phyloP scores from a whole-genome alignment of 1,140 invertebrate species.

The Euborellia annulipes region DNA sequence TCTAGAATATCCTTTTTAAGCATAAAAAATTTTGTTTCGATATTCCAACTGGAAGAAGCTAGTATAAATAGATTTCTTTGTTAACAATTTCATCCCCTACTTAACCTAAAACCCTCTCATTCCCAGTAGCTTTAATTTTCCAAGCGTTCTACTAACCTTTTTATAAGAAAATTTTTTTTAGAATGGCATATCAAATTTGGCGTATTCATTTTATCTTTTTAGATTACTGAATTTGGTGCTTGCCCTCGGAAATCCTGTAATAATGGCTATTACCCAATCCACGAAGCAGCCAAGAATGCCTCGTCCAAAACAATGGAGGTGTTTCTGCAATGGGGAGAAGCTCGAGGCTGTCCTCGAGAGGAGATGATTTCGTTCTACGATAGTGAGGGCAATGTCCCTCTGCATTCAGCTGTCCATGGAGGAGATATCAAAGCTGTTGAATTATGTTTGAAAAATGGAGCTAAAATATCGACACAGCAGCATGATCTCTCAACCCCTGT shows the following conservation, averaged over 20 bases:
- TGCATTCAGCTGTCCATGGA: conserved; percentile 73
- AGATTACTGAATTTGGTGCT: conserved; percentile 57
- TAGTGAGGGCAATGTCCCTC: conserved; percentile 65
- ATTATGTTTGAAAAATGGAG: conserved; percentile 66
- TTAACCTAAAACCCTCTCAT: too few relatives aligned
- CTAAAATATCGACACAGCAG: conserved; percentile 71
- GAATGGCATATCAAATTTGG: too few relatives aligned
- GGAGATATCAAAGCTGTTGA: conserved; percentile 76
- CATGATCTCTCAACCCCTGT: conserved; percentile 76
- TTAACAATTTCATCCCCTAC: too few relatives aligned
- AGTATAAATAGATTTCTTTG: too few relatives aligned
- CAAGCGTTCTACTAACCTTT: too few relatives aligned
- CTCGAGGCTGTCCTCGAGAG: conserved; percentile 51
- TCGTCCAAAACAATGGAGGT: conserved; percentile 68
- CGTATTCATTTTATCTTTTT: too few relatives aligned
- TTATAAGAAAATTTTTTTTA: too few relatives aligned
- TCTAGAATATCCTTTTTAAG: too few relatives aligned
- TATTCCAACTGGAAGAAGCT: too few relatives aligned
- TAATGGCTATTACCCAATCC: conserved; percentile 77
- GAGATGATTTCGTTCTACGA: conserved; percentile 72
- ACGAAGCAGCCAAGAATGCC: conserved; percentile 74
- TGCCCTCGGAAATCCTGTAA: conserved; percentile 55
- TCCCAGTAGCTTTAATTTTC: too few relatives aligned
- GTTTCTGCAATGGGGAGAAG: conserved; percentile 59
- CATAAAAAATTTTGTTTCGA: too few relatives aligned